These are phyloP conservation scores for Syngnathus rostellatus DNA, from an alignment of 2,797 vertebrate species.

Conservation along the genomic window DNA sequence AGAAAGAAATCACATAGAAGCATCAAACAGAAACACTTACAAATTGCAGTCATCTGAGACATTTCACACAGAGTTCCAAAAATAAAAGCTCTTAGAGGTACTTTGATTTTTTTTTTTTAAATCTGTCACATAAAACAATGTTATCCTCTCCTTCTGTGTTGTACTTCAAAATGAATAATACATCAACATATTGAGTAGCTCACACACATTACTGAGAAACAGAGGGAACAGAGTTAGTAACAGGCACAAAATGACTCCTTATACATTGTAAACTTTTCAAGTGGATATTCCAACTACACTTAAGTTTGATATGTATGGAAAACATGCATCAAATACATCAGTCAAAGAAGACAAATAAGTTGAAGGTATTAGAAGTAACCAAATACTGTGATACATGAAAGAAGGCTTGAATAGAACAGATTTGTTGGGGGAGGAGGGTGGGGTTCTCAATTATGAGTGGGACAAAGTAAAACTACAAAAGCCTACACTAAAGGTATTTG, in stretches of 20 bases:
- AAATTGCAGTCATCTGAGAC: slow-evolving; percentile 58
- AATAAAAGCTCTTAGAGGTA: slow-evolving; percentile 62
- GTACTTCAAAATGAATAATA: slow-evolving; percentile 14
- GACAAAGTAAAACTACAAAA: background rate
- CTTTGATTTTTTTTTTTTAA: slow-evolving; percentile 8
- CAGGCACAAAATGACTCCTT: slow-evolving; percentile 56
- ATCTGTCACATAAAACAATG: slow-evolving; percentile 32
- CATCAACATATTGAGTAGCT: slow-evolving; percentile 54
- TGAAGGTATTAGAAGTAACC: background rate
- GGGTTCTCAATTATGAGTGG: background rate
- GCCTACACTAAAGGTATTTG: too few species aligned
- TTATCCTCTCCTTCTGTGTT: background rate
- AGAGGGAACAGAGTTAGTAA: slow-evolving; percentile 41
- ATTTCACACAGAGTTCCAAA: slow-evolving; percentile 52
- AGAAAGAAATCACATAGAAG: slow-evolving; percentile 43
- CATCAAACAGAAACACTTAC: slow-evolving; percentile 45
- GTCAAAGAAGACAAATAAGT: background rate
- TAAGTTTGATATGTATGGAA: slow-evolving; percentile 7
- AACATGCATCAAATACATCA: slow-evolving; percentile 7
- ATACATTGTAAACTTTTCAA: slow-evolving; percentile 49
- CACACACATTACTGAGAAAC: slow-evolving; percentile 48
- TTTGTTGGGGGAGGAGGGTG: background rate
- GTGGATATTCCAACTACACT: slow-evolving; percentile 15
- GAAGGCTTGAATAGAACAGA: background rate
- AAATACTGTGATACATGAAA: background rate